These are phyloP conservation scores for Harmothoe impar DNA, from an alignment of 2,888 invertebrate genomes.

Conservation along the genomic window DNA sequence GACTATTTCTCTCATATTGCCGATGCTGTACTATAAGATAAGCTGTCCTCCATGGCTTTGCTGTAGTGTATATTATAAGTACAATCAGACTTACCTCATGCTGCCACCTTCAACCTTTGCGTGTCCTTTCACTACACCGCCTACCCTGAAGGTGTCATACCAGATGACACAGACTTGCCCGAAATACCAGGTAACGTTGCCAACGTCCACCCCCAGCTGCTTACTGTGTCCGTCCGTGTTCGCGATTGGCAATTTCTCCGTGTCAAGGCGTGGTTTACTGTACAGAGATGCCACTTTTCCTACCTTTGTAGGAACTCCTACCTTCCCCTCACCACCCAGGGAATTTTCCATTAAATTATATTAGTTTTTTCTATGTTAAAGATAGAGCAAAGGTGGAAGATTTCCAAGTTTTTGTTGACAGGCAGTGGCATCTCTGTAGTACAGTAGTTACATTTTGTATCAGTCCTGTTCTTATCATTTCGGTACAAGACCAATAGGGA, in stretches of 20 bases:
- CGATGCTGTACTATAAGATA: no score
- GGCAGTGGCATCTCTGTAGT: no score
- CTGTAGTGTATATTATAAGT: neutral
- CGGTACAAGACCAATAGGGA: neutral
- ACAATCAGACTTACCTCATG: neutral
- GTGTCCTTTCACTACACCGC: slow-evolving; percentile 22
- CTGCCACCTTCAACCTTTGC: slow-evolving; percentile 36
- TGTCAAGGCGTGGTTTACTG: neutral
- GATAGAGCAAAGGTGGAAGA: no score
- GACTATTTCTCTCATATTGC: no score
- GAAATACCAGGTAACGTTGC: slow-evolving; percentile 43
- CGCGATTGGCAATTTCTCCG: neutral
- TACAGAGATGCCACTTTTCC: neutral
- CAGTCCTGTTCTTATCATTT: neutral
- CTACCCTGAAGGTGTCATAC: slow-evolving; percentile 26
- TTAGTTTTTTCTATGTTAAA: no score
- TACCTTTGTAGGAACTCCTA: no score
- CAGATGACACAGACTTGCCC: slow-evolving; percentile 30
- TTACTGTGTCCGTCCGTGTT: neutral
- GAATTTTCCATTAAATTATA: no score
- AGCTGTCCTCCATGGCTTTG: no score
- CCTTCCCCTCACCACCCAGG: no score
- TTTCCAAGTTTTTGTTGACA: no score
- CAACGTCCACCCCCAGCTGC: neutral
- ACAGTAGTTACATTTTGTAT: neutral